These are phyloP conservation scores for Mohoua ochrocephala DNA, from an alignment of 2,113 vertebrate genomes.

Conservation along the genomic window DNA sequence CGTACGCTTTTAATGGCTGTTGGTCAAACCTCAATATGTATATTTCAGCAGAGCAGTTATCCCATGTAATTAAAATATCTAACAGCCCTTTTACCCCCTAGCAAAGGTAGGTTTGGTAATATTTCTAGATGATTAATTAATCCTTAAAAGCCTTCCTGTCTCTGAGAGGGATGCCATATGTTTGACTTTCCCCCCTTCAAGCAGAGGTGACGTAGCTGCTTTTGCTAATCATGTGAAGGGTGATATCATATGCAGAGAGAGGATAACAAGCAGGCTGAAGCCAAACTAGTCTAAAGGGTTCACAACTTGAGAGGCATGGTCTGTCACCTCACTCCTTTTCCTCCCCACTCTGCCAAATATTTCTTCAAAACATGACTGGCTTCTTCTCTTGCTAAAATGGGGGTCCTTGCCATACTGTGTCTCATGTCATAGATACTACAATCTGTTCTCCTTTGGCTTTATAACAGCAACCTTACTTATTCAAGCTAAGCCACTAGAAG, in stretches of 20 bases:
- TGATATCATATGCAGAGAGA: not conserved
- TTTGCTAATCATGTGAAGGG: slow-evolving; percentile 13
- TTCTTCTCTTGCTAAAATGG: not conserved
- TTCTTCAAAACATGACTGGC: slow-evolving; percentile 17
- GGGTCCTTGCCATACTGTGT: not conserved
- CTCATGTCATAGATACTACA: not conserved
- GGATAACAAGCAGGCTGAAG: slow-evolving; percentile 4
- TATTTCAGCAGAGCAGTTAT: not conserved
- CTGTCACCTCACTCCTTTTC: not conserved
- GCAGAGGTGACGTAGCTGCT: not conserved
- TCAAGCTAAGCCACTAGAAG: not conserved
- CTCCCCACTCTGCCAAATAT: not conserved
- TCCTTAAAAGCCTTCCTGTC: not conserved
- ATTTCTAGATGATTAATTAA: not conserved
- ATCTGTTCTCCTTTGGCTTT: not conserved
- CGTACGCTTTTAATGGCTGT: not conserved
- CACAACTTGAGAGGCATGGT: not conserved
- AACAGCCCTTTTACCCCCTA: not conserved
- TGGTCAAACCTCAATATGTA: not conserved
- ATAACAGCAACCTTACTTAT: not conserved
- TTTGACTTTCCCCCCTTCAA: not conserved
- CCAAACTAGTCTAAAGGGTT: not conserved
- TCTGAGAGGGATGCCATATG: slow-evolving; percentile 6
- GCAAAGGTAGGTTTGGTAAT: not conserved
- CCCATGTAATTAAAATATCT: not conserved